A percentile compares a stretch with the other conserved stretches of the same genome.
These are phyloP conservation scores for Dendrocincla tyrannina DNA, from an alignment of 2,797 vertebrate genomes.

Conservation along the genomic window DNA sequence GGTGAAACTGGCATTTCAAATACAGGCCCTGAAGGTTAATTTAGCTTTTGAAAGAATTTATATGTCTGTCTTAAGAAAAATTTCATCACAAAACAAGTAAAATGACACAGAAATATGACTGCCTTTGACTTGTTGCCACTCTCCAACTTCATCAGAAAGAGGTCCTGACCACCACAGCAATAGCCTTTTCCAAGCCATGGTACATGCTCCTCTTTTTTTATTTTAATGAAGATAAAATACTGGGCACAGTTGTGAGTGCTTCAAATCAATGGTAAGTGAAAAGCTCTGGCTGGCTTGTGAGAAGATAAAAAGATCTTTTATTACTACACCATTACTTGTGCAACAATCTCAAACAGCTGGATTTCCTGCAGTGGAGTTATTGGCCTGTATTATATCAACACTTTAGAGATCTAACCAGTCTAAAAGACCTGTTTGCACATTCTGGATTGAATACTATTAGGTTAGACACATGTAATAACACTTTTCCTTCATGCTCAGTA, in stretches of 20 bases:
- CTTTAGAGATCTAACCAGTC: background rate
- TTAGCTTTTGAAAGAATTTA: background rate
- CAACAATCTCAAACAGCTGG: background rate
- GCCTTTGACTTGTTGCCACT: background rate
- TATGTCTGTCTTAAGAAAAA: background rate
- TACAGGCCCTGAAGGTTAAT: background rate
- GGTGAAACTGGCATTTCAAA: background rate
- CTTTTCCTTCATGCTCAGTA: background rate
- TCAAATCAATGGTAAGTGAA: constrained; percentile 13
- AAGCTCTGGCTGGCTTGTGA: background rate
- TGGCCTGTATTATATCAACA: background rate
- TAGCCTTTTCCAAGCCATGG: background rate
- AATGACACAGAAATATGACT: background rate
- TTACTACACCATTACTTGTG: background rate
- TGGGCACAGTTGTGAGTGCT: background rate
- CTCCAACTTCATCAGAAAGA: background rate
- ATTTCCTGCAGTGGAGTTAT: constrained; percentile 5
- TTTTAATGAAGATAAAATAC: constrained; percentile 3
- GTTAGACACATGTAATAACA: background rate
- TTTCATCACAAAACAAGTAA: background rate
- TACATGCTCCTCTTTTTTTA: background rate
- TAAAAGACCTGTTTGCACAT: background rate
- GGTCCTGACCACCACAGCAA: background rate
- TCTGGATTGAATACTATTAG: background rate
- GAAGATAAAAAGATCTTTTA: background rate